Conservation (phyloP, 2,113 vertebrate species). For the Chionis minor region DNA sequence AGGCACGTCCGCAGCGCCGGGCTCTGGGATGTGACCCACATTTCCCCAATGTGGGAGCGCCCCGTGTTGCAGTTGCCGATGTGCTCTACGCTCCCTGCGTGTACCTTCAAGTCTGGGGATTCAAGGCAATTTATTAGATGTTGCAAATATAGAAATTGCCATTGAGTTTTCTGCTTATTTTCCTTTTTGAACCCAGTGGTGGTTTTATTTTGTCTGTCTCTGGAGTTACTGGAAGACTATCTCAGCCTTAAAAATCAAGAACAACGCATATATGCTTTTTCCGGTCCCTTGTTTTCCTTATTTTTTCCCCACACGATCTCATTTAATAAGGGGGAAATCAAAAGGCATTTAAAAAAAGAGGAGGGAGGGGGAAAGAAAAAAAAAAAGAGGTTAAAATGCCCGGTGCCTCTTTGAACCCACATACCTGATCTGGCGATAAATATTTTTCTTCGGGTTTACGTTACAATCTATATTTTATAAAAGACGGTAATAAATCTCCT, state of each 20-base stretch:
- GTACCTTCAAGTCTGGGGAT: background rate
- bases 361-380: background rate
- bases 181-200: background rate
- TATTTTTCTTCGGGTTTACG: background rate
- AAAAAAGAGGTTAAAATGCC: background rate
- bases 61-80: background rate
- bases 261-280: background rate
- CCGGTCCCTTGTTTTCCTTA: background rate
- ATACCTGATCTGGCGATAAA: background rate
- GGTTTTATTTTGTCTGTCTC: background rate
- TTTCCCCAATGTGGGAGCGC: background rate
- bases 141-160: background rate
- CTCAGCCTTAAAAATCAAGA: background rate
- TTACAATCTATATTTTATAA: background rate
- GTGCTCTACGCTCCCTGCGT: background rate
- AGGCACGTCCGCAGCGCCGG: background rate
- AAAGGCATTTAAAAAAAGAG: background rate
- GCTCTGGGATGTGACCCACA: conserved; percentile 17
- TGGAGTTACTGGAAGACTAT: background rate
- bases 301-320: background rate
- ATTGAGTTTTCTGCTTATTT: background rate
- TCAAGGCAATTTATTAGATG: background rate
- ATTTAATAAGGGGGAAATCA: background rate
- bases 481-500: conserved; percentile 6
- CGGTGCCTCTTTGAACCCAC: background rate